phyloP scores from a whole-genome alignment of 2,888 invertebrate genomes.

The Scaptomyza polygonia region DNA sequence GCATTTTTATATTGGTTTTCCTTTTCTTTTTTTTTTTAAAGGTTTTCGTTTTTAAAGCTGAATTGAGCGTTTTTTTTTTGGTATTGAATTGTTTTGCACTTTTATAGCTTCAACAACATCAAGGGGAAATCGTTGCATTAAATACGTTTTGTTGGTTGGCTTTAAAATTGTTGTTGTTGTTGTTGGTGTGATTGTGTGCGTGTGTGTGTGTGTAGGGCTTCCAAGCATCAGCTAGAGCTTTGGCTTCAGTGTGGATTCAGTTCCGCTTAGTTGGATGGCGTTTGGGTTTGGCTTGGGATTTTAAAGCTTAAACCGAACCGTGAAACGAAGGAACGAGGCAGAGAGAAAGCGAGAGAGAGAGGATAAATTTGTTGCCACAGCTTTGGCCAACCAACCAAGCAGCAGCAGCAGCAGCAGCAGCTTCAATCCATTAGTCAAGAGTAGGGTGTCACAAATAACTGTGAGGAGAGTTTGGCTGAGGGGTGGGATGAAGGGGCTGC shows the following conservation, averaged over 20 bases:
- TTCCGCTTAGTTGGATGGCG: background rate
- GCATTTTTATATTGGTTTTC: no score
- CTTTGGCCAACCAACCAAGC: background rate
- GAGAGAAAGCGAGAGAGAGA: background rate
- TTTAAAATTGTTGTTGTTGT: slow-evolving; percentile 5
- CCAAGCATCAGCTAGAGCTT: background rate
- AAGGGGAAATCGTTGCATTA: slow-evolving; percentile 14
- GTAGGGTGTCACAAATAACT: background rate
- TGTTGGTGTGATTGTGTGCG: background rate
- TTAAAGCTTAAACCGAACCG: slow-evolving; percentile 18
- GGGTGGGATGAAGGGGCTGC: no score
- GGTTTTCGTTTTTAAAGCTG: slow-evolving; percentile 5
- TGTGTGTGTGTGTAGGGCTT: slow-evolving; percentile 5
- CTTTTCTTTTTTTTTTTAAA: background rate
- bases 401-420: background rate
- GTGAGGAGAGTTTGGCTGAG: no score
- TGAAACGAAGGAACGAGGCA: background rate
- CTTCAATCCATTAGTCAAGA: slow-evolving; percentile 61
- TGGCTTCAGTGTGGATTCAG: background rate
- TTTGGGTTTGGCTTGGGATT: background rate
- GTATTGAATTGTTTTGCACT: slow-evolving; percentile 13
- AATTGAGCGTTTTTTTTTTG: slow-evolving; percentile 4
- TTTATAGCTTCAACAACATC: slow-evolving; percentile 7
- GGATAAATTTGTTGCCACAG: background rate
- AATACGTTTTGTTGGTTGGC: slow-evolving; percentile 3